A percentile compares a stretch with the other conserved stretches of the same genome.
Evolutionary conservation across 2,888 invertebrate species (phyloP).

Genomic region (Hypolimnas misippus): DNA sequence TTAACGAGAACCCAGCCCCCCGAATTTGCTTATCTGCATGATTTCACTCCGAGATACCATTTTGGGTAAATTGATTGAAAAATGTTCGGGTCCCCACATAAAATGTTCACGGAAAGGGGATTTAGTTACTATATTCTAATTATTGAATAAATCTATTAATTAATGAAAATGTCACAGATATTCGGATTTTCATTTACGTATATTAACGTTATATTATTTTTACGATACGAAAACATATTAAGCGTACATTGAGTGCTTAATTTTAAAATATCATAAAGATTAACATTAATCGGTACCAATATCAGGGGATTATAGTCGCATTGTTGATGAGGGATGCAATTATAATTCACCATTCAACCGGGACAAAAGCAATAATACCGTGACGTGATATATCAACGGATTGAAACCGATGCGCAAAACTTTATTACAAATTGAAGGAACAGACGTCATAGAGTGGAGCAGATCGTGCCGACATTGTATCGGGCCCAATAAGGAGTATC

Average conservation of each 20-base stretch:
- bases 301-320: background rate
- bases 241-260: background rate
- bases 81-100: slow-evolving; percentile 58
- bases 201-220: too few species aligned
- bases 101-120: slow-evolving; percentile 43
- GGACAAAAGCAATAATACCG: slow-evolving; percentile 20
- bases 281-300: background rate
- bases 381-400: slow-evolving; percentile 21
- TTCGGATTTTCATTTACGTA: background rate
- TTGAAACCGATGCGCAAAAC: slow-evolving; percentile 39
- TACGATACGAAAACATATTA: background rate
- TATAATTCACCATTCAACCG: slow-evolving; percentile 8
- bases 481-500: slow-evolving; percentile 47
- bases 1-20: slow-evolving; percentile 51
- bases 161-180: background rate
- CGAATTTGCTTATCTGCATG: slow-evolving; percentile 63
- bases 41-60: slow-evolving; percentile 61
- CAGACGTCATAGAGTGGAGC: slow-evolving; percentile 52
- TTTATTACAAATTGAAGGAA: slow-evolving; percentile 54
- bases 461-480: slow-evolving; percentile 57
- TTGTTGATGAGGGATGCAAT: background rate
- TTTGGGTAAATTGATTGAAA: slow-evolving; percentile 67
- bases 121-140: slow-evolving; percentile 4
- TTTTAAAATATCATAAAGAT: background rate
- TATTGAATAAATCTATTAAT: background rate